phyloP scores from a whole-genome alignment of 2,113 vertebrate genomes.

The Prochilodus magdalenae region DNA sequence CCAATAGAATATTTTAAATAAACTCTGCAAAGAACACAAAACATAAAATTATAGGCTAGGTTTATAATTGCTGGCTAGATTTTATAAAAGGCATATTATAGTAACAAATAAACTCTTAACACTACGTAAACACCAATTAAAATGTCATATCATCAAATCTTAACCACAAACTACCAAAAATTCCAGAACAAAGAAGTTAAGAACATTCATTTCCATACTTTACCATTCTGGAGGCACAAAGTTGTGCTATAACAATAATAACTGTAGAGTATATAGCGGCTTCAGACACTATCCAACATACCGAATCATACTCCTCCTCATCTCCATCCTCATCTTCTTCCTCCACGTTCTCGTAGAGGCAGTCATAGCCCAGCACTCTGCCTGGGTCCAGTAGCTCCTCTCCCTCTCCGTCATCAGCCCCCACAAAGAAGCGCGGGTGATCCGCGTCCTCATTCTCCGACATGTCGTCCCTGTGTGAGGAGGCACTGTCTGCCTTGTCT shows the following conservation, averaged over 20 bases:
- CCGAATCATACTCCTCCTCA: constrained; percentile 88
- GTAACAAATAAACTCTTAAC: too few species aligned
- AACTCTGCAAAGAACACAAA: too few species aligned
- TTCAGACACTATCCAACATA: constrained; percentile 63
- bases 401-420: constrained; percentile 83
- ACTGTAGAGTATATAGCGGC: not conserved
- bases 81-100: too few species aligned
- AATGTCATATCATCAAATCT: too few species aligned
- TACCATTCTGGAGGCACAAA: not conserved
- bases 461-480: constrained; percentile 57
- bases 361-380: constrained; percentile 77
- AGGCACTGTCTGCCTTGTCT: not conserved
- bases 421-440: constrained; percentile 85
- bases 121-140: too few species aligned
- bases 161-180: too few species aligned
- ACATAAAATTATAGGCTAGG: too few species aligned
- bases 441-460: constrained; percentile 78
- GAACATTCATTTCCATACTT: too few species aligned
- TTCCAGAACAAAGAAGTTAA: too few species aligned
- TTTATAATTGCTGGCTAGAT: too few species aligned
- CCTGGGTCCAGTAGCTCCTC: constrained; percentile 77
- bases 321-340: constrained; percentile 79
- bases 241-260: not conserved
- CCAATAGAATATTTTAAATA: too few species aligned
- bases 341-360: constrained; percentile 83